Base-by-base conservation (phyloP, 2,888 invertebrate species). In the Dastarcus helophoroides region DNA sequence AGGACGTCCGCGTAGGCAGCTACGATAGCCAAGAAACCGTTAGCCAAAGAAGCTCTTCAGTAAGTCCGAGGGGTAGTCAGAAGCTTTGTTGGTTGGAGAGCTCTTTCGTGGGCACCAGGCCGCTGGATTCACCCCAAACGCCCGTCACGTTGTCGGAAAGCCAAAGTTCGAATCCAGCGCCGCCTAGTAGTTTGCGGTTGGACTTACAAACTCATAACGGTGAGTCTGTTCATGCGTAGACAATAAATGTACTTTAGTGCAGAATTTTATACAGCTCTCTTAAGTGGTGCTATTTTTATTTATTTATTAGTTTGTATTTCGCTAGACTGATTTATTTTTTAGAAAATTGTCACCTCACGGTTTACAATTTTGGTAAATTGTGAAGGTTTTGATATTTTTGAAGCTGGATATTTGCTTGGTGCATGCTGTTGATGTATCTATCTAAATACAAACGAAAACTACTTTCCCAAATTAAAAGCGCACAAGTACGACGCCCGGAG, bases 41-140 rank as follows among this genome's bases (percentile, higher is more conserved):
- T 10, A 53, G 52, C 31, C 54, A 54, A 32, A 37, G 58, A 29
- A 56, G 58, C 12, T 44, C 42, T 19, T 56, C 56, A 4, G 50
- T 48, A 6, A 56, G 58, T 36, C 68, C 73, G 25, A 60, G 75
- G 23, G 75, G 78, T 56, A 78, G 77, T 56, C 74, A 75, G 54
- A 75, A 76, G 51, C 61, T 86, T 50, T 84, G 80, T 60, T 90
- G 91, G 90, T 71, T 90, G 58, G 91, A 91, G 62, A 89, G 88
- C 62, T 88, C 88, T 41, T 91, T 91, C 59, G 82, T 84, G 37
- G 83, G 83, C 48, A 82, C 80, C 49, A 78, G 83, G 51, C 88
- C 86, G 3, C 64, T 84, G 54, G 86, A 86, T 48, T 83, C 84
- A 26, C 88, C 88, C 10, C 81, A 84, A 61, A 85, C 85, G 37